Conservation (phyloP, 2,113 vertebrate species). For the Rhipidura dahli region DNA sequence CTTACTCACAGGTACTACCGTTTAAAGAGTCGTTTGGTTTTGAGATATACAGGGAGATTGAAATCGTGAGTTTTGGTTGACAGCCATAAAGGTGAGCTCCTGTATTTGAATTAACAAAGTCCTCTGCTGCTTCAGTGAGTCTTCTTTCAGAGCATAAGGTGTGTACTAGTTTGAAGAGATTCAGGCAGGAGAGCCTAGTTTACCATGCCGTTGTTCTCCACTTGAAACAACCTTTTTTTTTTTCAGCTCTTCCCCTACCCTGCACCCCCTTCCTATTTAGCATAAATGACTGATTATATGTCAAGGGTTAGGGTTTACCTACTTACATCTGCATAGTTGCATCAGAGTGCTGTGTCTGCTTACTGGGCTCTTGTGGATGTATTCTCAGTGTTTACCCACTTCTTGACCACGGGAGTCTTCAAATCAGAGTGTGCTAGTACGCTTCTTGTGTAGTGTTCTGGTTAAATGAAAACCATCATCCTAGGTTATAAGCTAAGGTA, state of each 20-base stretch:
- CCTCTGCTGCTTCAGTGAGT: neutral
- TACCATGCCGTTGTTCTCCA: neutral
- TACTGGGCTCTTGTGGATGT: neutral
- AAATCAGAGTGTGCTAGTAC: neutral
- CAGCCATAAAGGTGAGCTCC: neutral
- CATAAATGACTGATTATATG: neutral
- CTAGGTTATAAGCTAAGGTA: neutral
- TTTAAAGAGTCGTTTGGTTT: neutral
- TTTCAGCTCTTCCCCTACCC: too few species aligned
- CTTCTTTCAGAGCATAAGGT: neutral
- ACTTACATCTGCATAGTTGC: neutral
- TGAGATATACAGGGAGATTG: neutral
- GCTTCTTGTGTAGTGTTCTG: neutral
- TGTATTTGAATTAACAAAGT: neutral
- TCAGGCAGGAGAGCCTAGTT: neutral
- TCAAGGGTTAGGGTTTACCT: neutral
- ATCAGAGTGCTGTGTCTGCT: neutral
- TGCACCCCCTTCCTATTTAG: neutral
- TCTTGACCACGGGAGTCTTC: neutral
- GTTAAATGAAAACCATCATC: neutral
- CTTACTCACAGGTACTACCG: neutral
- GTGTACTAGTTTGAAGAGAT: neutral
- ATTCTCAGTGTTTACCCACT: neutral
- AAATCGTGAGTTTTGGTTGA: neutral
- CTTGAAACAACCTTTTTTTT: neutral